phyloP scores from a whole-genome alignment of 2,113 vertebrate species.

The Callionymus lyra region DNA sequence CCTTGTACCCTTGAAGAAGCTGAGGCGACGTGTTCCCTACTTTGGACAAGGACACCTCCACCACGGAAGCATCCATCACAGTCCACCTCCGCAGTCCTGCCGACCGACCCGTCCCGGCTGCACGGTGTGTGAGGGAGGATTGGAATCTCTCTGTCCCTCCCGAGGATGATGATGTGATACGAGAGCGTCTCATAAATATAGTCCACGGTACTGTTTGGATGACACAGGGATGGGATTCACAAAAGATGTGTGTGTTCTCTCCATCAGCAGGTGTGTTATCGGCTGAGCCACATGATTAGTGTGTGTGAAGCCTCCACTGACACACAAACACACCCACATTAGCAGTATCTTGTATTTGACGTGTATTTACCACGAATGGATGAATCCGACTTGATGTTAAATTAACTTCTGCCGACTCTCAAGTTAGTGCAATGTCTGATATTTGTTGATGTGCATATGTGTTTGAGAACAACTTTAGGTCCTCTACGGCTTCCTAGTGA shows the following conservation, averaged over 20 bases:
- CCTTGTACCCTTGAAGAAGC: constrained; percentile 2
- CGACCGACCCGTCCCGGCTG: constrained; percentile 3
- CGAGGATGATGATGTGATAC: too few relatives aligned
- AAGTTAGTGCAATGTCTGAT: neutral
- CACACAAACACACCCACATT: neutral
- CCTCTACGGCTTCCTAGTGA: constrained; percentile 1
- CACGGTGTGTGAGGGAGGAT: constrained; percentile 19
- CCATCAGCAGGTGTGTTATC: constrained; percentile 5
- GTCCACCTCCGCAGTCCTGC: neutral
- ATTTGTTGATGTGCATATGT: neutral
- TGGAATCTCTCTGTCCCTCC: constrained; percentile 8
- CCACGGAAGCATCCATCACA: constrained; percentile 1
- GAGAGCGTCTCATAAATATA: too few relatives aligned
- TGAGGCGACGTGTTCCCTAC: neutral
- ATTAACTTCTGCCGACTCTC: constrained; percentile 4
- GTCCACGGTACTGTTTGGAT: too few relatives aligned
- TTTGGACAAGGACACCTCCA: constrained; percentile 6
- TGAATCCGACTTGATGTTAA: constrained; percentile 4
- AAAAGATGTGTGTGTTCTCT: neutral
- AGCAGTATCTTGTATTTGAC: constrained; percentile 6
- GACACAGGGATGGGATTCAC: too few relatives aligned
- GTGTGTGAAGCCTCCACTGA: constrained; percentile 1
- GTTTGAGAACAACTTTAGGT: neutral
- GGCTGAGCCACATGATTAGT: neutral
- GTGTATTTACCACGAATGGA: constrained; percentile 4